Evolutionary conservation across 2,888 invertebrate genomes (phyloP), one percentile per base, ranked within the genome.

Genomic region (Macroteleia sp.): DNA sequence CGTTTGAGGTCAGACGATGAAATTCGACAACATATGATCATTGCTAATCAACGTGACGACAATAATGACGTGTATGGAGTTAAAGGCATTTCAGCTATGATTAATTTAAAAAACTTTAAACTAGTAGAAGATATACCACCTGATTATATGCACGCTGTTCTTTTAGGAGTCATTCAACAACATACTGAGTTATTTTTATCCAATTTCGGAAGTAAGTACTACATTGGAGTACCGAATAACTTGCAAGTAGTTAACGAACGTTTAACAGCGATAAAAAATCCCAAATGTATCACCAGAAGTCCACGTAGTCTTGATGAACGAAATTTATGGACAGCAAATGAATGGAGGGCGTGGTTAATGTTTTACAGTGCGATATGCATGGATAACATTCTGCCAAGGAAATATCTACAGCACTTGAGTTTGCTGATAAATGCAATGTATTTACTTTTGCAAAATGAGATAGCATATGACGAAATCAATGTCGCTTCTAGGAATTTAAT

Each of bases 101-200:
- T 69, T 0, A 69, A 57, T 9, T 34, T 69, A 10, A 36, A 59
- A 22, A 41, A 57, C 14, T 46, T 56, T 14, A 9, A 69, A 17
- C 14, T 69, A n/a, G 48, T 30, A 12, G 34, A 48, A 1, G 1
- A 3, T 25, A 5, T 52, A 3, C 10, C 17, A n/a, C 42, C 52
- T 5, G 67, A 67, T 39, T 56, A 56, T 20, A 69, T 69, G 69
- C 69, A 57, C n/a, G 12, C 57, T 1, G 22, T 41, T 2, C 32
- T 69, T 2, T 12, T 67, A 9, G 67, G 67, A 9, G 57, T 57
- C 1, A 48, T 16, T 32, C 5, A 36, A 5, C 56, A 48, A 22
- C 48, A 67, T n/a, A 67, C 67, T 8, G 41, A 67, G 10, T 16
- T 67, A 9, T 2, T 67, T 12, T 12, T 67, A 2, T 17, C 28